Evolutionary conservation across 2,888 invertebrate genomes (phyloP), one percentile per base, ranked within the genome.

Genomic region (Cryptophagus acutangulus): DNA sequence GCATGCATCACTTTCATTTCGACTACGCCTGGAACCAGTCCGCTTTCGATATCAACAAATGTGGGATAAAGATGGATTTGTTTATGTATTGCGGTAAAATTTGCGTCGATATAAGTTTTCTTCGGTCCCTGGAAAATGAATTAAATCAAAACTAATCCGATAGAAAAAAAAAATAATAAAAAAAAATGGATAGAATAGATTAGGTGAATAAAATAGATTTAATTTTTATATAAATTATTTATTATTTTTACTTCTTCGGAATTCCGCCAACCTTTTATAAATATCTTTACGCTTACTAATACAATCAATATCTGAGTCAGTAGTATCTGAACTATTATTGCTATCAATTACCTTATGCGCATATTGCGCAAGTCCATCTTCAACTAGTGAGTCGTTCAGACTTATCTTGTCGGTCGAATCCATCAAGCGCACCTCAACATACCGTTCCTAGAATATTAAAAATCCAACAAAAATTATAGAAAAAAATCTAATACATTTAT

Each of bases 321-420:
- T n/a, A n/a, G n/a, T n/a, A n/a, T n/a, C n/a, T n/a, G n/a, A n/a
- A n/a, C n/a, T n/a, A n/a, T n/a, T n/a, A n/a, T n/a, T n/a, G n/a
- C n/a, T n/a, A n/a, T 30, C 43, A 49, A 49, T 61, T 62, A 63
- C 64, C 61, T 66, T 50, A 39, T 55, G 46, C 2, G 46, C 46
- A 41, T 57, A 57, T 4, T 54, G 13, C 0, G 79, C 79, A 61
- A 71, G 69, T 0, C 74, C 74, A 43, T 71, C 65, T 49, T 69
- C 63, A 6, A 76, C 65, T 43, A 80, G 59, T 47, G 65, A 60
- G 43, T 67, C 65, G 59, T 74, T 71, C 45, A 79, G 3, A 73
- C 57, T 65, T 78, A 77, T 8, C 8, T 67, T 61, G 17, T 41
- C 35, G 3, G 68, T 56, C 18, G 77, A 76, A 66, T 79, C 76